These are phyloP conservation scores for Hylia prasina DNA, from an alignment of 2,113 vertebrate species.

Conservation along the genomic window DNA sequence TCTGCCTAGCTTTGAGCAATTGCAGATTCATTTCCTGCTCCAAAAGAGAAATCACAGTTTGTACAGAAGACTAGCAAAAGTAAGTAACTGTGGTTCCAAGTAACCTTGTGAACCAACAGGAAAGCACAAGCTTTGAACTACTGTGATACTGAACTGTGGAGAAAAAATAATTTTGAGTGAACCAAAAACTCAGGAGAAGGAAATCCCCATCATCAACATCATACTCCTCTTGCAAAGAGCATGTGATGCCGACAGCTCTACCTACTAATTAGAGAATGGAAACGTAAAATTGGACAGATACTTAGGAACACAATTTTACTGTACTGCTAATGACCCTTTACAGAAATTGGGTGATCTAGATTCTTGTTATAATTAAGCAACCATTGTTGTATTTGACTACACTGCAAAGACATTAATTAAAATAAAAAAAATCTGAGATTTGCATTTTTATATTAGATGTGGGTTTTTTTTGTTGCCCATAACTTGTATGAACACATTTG, in stretches of 20 bases:
- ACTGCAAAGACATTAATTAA: not conserved
- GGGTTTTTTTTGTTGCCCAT: not conserved
- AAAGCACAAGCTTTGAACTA: not conserved
- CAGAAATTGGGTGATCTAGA: not conserved
- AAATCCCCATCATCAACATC: not conserved
- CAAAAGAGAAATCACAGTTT: not conserved
- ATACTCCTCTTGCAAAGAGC: not conserved
- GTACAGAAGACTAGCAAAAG: not conserved
- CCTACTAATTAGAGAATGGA: not conserved
- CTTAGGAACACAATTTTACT: not conserved
- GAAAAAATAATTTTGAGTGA: not conserved
- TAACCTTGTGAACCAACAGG: not conserved
- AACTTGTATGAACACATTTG: not conserved
- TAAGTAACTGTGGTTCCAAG: not conserved
- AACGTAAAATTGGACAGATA: not conserved
- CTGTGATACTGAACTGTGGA: not conserved
- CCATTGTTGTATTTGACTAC: not conserved
- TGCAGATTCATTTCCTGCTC: not conserved
- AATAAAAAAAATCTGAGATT: not conserved
- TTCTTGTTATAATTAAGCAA: not conserved
- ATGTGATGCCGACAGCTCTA: not conserved
- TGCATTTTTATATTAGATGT: not conserved
- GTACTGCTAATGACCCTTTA: not conserved
- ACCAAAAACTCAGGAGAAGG: not conserved
- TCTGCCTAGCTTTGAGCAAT: not conserved